These are phyloP conservation scores for Dioctria linearis DNA, from an alignment of 2,888 invertebrate genomes.

Conservation along the genomic window DNA sequence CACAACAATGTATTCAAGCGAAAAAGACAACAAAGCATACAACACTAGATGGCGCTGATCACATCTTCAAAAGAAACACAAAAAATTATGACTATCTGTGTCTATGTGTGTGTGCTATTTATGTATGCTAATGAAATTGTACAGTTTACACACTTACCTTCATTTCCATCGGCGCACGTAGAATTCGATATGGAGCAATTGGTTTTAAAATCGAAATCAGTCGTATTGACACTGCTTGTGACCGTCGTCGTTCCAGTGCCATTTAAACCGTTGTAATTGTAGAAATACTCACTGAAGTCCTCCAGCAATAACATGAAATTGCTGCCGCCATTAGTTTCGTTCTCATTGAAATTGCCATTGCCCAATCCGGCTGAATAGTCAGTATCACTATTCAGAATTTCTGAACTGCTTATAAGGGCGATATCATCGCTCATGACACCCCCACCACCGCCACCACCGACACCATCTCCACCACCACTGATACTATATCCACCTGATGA, in stretches of 20 bases:
- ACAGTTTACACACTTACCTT: conserved; percentile 64
- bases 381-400: conserved; percentile 49
- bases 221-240: conserved; percentile 65
- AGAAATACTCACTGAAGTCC: conserved; percentile 85
- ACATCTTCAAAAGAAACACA: too few relatives aligned
- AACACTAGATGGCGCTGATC: too few relatives aligned
- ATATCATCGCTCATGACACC: conserved; percentile 13
- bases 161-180: conserved; percentile 66
- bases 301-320: conserved; percentile 79
- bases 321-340: conserved; percentile 64
- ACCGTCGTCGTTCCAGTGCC: conserved; percentile 63
- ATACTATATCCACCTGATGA: conserved; percentile 60
- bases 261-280: conserved; percentile 72
- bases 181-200: conserved; percentile 68
- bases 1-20: too few relatives aligned
- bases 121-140: too few relatives aligned
- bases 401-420: conserved; percentile 19
- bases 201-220: conserved; percentile 67
- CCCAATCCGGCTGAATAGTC: conserved; percentile 45
- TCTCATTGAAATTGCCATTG: conserved; percentile 46
- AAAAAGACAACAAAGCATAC: too few relatives aligned
- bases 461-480: neutral
- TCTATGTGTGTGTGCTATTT: too few relatives aligned
- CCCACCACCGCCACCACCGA: too few relatives aligned
- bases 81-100: too few relatives aligned